phyloP scores from a whole-genome alignment of 2,797 vertebrate genomes.

The Rhynchonycteris naso region DNA sequence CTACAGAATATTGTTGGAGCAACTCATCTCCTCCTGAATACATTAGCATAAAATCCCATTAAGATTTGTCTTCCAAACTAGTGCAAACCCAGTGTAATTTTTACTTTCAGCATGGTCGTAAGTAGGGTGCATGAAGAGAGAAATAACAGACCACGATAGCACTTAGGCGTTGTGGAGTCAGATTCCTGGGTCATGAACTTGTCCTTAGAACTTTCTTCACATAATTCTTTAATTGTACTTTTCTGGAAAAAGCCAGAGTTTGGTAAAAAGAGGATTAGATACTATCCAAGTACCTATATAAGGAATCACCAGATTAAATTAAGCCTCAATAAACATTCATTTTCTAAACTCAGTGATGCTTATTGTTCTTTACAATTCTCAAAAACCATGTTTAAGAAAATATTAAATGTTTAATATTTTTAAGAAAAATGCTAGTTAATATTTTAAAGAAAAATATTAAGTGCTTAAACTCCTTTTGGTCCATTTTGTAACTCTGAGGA shows the following conservation, averaged over 20 bases:
- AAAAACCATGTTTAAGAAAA: slow-evolving; percentile 38
- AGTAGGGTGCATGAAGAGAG: background rate
- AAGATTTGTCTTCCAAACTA: background rate
- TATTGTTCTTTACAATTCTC: background rate
- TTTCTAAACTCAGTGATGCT: slow-evolving; percentile 27
- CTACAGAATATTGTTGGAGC: background rate
- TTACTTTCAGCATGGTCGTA: background rate
- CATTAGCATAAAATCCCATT: background rate
- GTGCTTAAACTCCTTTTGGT: background rate
- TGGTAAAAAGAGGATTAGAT: slow-evolving; percentile 6
- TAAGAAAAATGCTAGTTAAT: background rate
- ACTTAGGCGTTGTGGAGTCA: background rate
- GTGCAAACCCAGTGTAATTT: background rate
- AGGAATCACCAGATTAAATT: background rate
- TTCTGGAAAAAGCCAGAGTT: background rate
- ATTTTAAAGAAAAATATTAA: slow-evolving; percentile 33
- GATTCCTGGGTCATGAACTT: background rate
- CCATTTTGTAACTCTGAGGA: background rate
- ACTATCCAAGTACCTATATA: background rate
- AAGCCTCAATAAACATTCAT: background rate
- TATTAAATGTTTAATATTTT: background rate
- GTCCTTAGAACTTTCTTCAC: background rate
- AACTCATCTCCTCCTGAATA: background rate
- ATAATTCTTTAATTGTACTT: background rate
- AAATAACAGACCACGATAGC: background rate